Base-by-base conservation (phyloP, 2,888 invertebrate genomes). In the Dorcus parallelipipedus region DNA sequence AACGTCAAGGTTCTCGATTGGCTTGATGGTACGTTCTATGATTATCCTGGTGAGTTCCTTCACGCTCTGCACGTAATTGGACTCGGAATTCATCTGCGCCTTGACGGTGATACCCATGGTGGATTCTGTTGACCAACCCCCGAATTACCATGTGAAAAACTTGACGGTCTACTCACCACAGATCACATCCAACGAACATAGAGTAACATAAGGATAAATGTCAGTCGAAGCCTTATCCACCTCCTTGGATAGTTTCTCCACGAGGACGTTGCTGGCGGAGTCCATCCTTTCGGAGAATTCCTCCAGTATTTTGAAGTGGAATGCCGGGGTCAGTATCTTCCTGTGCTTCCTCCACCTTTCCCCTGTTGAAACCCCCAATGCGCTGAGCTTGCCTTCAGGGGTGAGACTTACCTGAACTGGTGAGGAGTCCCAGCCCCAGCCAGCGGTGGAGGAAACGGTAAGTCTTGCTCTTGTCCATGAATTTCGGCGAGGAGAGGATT, bases 51-150 rank as follows among this genome's bases (percentile, higher is more conserved):
- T 68, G 61, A 72, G 67, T 49, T 81, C 82, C 76, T 86, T 85
- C 39, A 92, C 86, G 9, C 88, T 86, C 68, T 81, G 79, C 0
- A 92, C 89, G 71, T 92, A 93, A 64, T 85, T 82, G 0, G 88
- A 87, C 63, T 89, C 82, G 7, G 80, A 79, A 69, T 88, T 79
- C 5, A 79, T 78, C 73, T 93, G 92, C 0, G 91, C 90, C 70
- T 89, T 81, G 0, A 91, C 79, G 26, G 83, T 82, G 8, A 86
- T 83, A 0, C 93, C 94, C 93, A 94, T 94, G 8, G 93, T 89
- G 4, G 91, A 87, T 78, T 93, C 93, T 90, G 5, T 41, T 8
- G 7, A 41, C 41, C 14, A 41, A 41, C 41, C 7, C 14, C 3
- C 9, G 3, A 41, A 14, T 41, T 4, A 10, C 41, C 14, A 41